Evolutionary conservation across 2,888 invertebrate species (phyloP).

Genomic region (Taphrorychus bicolor): DNA sequence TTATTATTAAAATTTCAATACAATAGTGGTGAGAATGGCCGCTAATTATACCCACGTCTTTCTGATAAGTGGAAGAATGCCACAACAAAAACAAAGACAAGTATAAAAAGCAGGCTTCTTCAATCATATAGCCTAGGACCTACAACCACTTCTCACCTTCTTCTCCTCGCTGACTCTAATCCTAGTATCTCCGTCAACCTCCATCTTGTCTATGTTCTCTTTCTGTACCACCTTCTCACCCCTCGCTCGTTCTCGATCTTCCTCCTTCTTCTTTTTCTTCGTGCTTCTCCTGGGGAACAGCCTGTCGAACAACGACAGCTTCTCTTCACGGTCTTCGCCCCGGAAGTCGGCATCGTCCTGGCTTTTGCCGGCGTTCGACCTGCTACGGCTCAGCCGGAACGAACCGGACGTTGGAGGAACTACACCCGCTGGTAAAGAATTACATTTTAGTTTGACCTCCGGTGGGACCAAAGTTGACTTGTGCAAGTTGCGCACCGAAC

Average conservation of each 20-base stretch:
- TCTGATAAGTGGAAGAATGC: not conserved
- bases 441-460: constrained; percentile 69
- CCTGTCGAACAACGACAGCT: constrained; percentile 71
- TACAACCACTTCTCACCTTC: constrained; percentile 13
- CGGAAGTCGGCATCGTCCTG: constrained; percentile 53
- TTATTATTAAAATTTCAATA: too few relatives aligned
- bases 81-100: not conserved
- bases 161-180: constrained; percentile 31
- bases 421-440: constrained; percentile 70
- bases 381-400: constrained; percentile 60
- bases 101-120: not conserved
- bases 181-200: constrained; percentile 21
- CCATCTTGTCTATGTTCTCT: constrained; percentile 51
- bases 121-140: too few relatives aligned
- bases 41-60: too few relatives aligned
- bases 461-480: constrained; percentile 7
- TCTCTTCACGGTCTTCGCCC: constrained; percentile 56
- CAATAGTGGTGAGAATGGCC: too few relatives aligned
- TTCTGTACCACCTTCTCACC: constrained; percentile 44
- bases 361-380: constrained; percentile 59
- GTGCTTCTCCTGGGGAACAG: constrained; percentile 74
- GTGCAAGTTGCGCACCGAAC: constrained; percentile 44
- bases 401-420: constrained; percentile 61
- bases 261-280: constrained; percentile 70
- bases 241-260: constrained; percentile 36